phyloP scores from a whole-genome alignment of 2,797 vertebrate species.

The Sciurus vulgaris region DNA sequence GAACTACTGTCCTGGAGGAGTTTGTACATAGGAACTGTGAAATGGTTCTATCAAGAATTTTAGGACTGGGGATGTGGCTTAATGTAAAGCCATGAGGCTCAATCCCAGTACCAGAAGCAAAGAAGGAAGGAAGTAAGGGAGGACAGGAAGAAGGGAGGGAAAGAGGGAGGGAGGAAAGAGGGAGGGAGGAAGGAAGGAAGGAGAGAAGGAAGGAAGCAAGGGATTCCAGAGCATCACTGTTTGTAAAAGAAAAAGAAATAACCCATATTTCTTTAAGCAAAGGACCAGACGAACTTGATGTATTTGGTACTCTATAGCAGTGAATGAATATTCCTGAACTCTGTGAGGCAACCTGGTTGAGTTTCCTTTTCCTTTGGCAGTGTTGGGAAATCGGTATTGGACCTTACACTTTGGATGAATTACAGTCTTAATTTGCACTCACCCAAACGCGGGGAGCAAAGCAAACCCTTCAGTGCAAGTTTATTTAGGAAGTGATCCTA shows the following conservation, averaged over 20 bases:
- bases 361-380: not conserved
- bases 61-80: not conserved
- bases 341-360: not conserved
- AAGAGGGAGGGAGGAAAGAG: no score
- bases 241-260: constrained; percentile 39
- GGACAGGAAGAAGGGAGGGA: not conserved
- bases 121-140: not conserved
- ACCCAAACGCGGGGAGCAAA: not conserved
- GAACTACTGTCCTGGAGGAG: not conserved
- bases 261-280: not conserved
- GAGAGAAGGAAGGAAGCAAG: not conserved
- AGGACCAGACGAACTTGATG: not conserved
- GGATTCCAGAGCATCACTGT: not conserved
- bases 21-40: not conserved
- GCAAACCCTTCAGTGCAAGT: not conserved
- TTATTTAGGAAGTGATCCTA: constrained; percentile 6
- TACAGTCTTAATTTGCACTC: constrained; percentile 26
- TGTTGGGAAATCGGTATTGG: not conserved
- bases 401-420: not conserved
- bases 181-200: no score
- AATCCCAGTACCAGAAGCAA: not conserved
- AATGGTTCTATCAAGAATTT: not conserved
- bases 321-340: no score
- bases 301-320: not conserved
- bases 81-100: not conserved